Evolutionary conservation across 2,113 vertebrate genomes (phyloP), one percentile per base, ranked within the genome.

Genomic region (Semicossyphus pulcher): DNA sequence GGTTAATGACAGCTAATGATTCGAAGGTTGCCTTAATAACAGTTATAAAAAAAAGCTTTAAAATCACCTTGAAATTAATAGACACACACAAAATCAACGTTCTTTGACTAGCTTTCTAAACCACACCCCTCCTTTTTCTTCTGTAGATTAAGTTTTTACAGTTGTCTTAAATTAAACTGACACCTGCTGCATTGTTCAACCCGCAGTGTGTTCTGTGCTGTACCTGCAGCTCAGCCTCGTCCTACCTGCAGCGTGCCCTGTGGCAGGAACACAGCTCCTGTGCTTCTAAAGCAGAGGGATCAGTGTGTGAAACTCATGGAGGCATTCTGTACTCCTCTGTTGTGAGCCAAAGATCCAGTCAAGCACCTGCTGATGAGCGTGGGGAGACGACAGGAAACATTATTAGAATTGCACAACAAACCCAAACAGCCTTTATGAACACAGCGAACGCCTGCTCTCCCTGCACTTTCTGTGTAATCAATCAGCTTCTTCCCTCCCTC

Each of bases 391-490:
- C 47, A 61, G 48, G 48, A 74, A 83, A 62, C 41, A 37, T 14
- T 9, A 51, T 29, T 3, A 34, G 25, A 41, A 52, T n/a, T 31
- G 32, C 15, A 29, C 53, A 49, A 51, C 21, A 52, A 29, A 53
- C 57, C 36, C 11, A 20, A 23, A 29, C 74, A 10, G 10, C 28
- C 29, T 41, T 37, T 21, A n/a, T 20, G 36, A 41, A 37, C 10
- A 45, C 15, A 4, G 25, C 21, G 11, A 14, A 70, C 21, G 29
- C 44, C 34, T 57, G 15, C 12, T 45, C 54, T 79, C 31, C 15
- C 72, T 52, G 45, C 23, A 69, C 26, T 36, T 44, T 49, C 10
- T 49, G 25, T 25, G 59, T 61, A 63, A 88, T 86, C 80, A 64
- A 68, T 83, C 70, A 77, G 12, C 54, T 75, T 47, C 47, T 16